Evolutionary conservation across 2,113 vertebrate genomes (phyloP).

Genomic region (Falcunculus frontatus): DNA sequence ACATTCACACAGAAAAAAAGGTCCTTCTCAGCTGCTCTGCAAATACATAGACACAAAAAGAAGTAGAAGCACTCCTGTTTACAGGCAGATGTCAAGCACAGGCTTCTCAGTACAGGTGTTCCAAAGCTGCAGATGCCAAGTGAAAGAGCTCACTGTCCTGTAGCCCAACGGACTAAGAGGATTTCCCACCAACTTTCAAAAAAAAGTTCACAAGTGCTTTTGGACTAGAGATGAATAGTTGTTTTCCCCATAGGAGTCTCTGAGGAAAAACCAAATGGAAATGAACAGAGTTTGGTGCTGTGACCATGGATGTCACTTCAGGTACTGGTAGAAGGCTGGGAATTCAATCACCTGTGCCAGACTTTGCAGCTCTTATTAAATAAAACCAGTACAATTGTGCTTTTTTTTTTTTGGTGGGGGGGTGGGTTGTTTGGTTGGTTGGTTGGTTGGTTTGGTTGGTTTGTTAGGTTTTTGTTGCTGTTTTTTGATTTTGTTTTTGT

Average conservation of each 20-base stretch:
- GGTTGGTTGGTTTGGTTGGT: too few species aligned
- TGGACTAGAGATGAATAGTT: background rate
- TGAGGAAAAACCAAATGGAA: background rate
- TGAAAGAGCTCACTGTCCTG: rapidly evolving
- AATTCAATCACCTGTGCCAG: background rate
- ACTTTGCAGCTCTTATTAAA: background rate
- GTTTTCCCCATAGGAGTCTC: background rate
- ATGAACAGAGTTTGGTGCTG: background rate
- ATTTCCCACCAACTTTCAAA: background rate
- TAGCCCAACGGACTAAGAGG: background rate
- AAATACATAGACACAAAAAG: background rate
- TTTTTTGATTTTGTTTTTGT: too few species aligned
- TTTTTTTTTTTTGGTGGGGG: too few species aligned
- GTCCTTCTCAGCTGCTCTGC: background rate
- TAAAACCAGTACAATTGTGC: background rate
- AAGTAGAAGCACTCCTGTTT: background rate
- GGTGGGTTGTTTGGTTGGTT: too few species aligned
- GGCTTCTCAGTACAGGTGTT: background rate
- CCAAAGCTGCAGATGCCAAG: background rate
- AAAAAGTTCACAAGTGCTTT: background rate
- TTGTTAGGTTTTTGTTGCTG: too few species aligned
- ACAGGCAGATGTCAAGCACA: background rate
- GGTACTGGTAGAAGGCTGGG: background rate
- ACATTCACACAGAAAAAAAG: background rate
- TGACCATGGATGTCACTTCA: background rate